Evolutionary conservation across 2,797 vertebrate genomes (phyloP), one percentile per base, ranked within the genome.

Genomic region (Cercopithecus petaurista): DNA sequence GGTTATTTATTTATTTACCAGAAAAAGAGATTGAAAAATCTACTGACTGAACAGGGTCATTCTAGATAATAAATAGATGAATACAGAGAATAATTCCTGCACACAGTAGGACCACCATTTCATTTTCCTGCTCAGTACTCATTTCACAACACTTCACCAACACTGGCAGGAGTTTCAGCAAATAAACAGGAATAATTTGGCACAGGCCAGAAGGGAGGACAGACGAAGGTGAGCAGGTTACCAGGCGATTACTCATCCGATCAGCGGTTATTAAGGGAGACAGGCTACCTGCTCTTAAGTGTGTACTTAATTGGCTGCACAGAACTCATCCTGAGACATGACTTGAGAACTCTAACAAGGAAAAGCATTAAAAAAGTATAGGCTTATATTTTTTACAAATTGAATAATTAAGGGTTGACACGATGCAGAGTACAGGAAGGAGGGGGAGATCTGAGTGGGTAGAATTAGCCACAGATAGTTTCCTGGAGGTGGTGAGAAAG

Each of bases 341-440:
- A 70, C 86, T 88, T 41, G 85, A 90, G 80, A 93, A 24, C 17
- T 13, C 30, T 41, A n/a, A 48, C 36, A 43, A 90, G 83, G 80
- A 72, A 73, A 80, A 28, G 15, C 24, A 0, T 52, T 43, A 80
- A 57, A 67, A 73, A 36, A 43, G 36, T 22, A 83, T 39, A 48
- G n/a, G 59, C 81, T 82, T 93, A 8, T 26, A 24, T 64, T 90
- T 92, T 92, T 50, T 72, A 95, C 87, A 95, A 83, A 90, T 24
- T 57, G 82, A 97, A 24, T 90, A 61, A 82, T 77, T 88, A 95
- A 86, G 77, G 88, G 43, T 36, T 36, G 73, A 76, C 2, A 17
- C 30, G 39, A 36, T 28, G 22, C 92, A 43, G 81, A 39, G 52
- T 55, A 28, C 10, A 10, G 21, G 19, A 91, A 30, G 52, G 7